These are phyloP conservation scores for Drosophila mauritiana DNA, from an alignment of 1,140 invertebrate species.

Conservation along the genomic window DNA sequence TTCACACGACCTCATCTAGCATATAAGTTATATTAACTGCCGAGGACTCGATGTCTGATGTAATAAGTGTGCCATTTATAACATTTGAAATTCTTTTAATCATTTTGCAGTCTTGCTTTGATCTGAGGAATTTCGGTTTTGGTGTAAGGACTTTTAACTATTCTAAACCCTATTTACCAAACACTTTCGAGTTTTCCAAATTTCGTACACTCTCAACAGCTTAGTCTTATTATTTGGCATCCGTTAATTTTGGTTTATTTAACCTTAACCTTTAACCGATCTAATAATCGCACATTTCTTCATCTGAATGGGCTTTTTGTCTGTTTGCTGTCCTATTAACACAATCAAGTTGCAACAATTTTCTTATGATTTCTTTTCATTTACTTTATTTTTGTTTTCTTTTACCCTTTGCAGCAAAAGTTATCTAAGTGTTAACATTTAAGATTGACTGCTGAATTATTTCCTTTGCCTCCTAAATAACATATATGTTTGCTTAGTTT, in stretches of 20 bases:
- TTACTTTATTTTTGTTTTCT: constrained; percentile 71
- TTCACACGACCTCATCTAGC: constrained; percentile 12
- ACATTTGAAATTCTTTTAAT: constrained; percentile 54
- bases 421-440: constrained; percentile 70
- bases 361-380: constrained; percentile 49
- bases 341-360: constrained; percentile 3
- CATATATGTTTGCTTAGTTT: constrained; percentile 19
- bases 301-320: constrained; percentile 25
- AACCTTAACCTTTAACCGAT: too few relatives aligned
- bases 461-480: constrained; percentile 18
- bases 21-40: constrained; percentile 9
- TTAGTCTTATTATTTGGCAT: constrained; percentile 21
- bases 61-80: constrained; percentile 53
- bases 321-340: constrained; percentile 18
- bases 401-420: constrained; percentile 69
- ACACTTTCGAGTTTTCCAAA: constrained; percentile 1
- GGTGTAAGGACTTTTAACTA: constrained; percentile 84
- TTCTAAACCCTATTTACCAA: constrained; percentile 10
- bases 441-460: constrained; percentile 52
- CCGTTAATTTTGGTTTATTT: background rate
- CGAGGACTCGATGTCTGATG: constrained; percentile 23
- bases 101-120: constrained; percentile 85
- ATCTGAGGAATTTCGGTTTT: constrained; percentile 85
- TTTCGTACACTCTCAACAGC: background rate
- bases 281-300: constrained; percentile 2